phyloP scores from a whole-genome alignment of 1,140 invertebrate genomes.

The Penaeus japonicus region DNA sequence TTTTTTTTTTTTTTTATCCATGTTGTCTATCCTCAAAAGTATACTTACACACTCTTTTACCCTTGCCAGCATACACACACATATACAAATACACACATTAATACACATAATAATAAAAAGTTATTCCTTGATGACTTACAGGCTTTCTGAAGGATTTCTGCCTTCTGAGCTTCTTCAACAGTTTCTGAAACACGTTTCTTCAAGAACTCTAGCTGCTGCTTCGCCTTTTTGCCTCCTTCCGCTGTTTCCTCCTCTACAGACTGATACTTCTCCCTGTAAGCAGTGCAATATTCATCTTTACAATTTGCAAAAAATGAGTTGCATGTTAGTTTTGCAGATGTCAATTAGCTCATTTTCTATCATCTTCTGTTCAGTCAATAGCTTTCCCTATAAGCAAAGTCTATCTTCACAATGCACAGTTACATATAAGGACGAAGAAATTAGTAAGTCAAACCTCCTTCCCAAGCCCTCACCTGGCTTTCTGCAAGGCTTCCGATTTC shows the following conservation, averaged over 20 bases:
- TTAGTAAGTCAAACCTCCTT: neutral
- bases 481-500: constrained; percentile 93
- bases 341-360: no score
- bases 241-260: constrained; percentile 83
- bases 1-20: no score
- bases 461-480: constrained; percentile 72
- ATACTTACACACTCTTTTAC: no score
- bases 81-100: no score
- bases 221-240: constrained; percentile 88
- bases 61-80: no score
- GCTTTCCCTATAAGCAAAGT: no score
- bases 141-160: constrained; percentile 94
- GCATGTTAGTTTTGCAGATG: no score
- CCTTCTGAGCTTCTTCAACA: constrained; percentile 88
- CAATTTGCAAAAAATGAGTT: no score
- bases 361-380: no score
- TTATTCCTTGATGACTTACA: constrained; percentile 65
- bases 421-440: neutral
- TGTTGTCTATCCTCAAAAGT: no score
- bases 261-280: constrained; percentile 83
- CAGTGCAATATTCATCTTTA: constrained; percentile 4
- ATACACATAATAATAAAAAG: no score
- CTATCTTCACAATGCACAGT: neutral
- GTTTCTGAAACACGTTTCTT: constrained; percentile 86
- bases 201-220: constrained; percentile 82